Evolutionary conservation across 2,113 vertebrate species (phyloP), one percentile per base, ranked within the genome.

Genomic region (human): DNA sequence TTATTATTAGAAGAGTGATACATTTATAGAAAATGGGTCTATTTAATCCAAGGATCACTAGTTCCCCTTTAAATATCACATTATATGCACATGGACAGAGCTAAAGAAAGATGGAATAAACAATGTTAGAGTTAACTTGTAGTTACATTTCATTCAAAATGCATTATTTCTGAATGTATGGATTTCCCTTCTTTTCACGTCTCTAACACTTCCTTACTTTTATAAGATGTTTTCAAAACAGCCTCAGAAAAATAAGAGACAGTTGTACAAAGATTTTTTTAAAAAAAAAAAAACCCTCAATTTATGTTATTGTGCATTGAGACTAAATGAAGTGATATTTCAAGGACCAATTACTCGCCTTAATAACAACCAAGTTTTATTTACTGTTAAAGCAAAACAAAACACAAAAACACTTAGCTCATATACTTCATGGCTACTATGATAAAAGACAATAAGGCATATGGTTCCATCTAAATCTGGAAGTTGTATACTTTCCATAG

Each of bases 401-500:
- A 10, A 14, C 17, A 59, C 18, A 55, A 64, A 27, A 5, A 0
- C 4, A 27, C 18, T 48, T 68, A 11, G 17, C 12, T 7, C 2
- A 1, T 10, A 1, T 52, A 16, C 3, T 12, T 6, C n/a, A 30
- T 10, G 11, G 2, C 7, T 32, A 23, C 43, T 38, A 14, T 11
- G 1, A 9, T 30, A 4, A 40, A 50, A 66, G 75, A 68, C 4
- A 38, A 14, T 17, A 22, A 86, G 45, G 27, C 8, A 23, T 52
- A 3, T 50, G 9, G 3, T 66, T 66, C 43, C 57, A 22, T 22
- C 16, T 12, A 40, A 30, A 50, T 7, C 9, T 75, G 5, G 5
- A 8, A 38, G 13, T 16, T 48, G 48, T 68, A 6, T 32, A 32
- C 1, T 43, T 35, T 14, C 57, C 25, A n/a, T 1, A 55, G 17